These are phyloP conservation scores for Heliconius hortense DNA, from an alignment of 2,888 invertebrate genomes.

Conservation along the genomic window DNA sequence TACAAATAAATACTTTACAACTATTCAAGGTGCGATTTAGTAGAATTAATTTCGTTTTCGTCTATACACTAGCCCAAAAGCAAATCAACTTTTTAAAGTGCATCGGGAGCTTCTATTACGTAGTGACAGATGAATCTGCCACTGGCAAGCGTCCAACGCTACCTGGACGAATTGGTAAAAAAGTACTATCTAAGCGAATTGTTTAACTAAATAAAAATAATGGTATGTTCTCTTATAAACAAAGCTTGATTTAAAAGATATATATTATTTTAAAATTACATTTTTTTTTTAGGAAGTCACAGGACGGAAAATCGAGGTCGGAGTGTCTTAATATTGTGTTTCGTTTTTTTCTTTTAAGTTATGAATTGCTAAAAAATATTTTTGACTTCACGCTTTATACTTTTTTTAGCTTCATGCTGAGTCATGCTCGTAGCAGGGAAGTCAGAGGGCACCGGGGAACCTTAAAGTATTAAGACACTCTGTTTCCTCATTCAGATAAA, in stretches of 20 bases:
- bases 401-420: no score
- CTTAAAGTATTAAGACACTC: no score
- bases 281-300: no score
- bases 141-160: conserved; percentile 31
- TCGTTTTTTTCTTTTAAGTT: no score
- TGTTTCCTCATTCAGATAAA: no score
- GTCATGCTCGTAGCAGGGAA: neutral
- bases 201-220: conserved; percentile 12
- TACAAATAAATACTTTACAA: no score
- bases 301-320: neutral
- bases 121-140: conserved; percentile 35
- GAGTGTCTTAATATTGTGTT: neutral
- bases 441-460: neutral
- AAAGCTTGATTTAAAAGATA: neutral
- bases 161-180: conserved; percentile 25
- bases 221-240: neutral
- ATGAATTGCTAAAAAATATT: no score
- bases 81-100: conserved; percentile 33
- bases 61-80: conserved; percentile 9
- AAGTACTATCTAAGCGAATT: conserved; percentile 24
- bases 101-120: conserved; percentile 30
- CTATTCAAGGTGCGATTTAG: neutral
- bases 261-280: no score
- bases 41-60: conserved; percentile 13
- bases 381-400: no score